These are phyloP conservation scores for Manis pentadactyla DNA, from an alignment of 2,797 vertebrate genomes.

Conservation along the genomic window DNA sequence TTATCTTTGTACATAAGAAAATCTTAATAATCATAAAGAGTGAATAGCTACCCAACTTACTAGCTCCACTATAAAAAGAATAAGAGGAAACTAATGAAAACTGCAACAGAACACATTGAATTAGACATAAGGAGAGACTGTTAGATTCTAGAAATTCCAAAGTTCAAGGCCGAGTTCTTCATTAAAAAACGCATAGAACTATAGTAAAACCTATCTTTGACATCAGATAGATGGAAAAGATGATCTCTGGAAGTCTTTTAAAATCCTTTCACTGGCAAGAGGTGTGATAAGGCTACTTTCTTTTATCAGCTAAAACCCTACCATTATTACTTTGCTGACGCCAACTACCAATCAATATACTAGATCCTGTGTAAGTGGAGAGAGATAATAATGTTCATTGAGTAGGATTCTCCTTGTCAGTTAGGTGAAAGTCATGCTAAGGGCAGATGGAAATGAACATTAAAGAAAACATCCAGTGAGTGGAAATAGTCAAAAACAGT, in stretches of 20 bases:
- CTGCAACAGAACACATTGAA: background rate
- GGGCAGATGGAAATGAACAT: slow-evolving; percentile 54
- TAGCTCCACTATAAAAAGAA: slow-evolving; percentile 24
- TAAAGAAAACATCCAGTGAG: background rate
- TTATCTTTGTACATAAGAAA: slow-evolving; percentile 38
- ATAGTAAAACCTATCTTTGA: slow-evolving; percentile 12
- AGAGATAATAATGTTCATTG: background rate
- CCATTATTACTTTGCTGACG: slow-evolving; percentile 58
- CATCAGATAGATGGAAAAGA: slow-evolving; percentile 22
- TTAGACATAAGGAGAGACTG: background rate
- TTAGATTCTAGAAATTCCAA: slow-evolving; percentile 42
- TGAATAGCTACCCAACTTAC: slow-evolving; percentile 38
- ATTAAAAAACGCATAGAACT: slow-evolving; percentile 44
- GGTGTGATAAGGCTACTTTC: slow-evolving; percentile 10
- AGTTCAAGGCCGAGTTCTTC: slow-evolving; percentile 40
- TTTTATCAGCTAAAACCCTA: slow-evolving; percentile 35
- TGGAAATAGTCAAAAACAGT: slow-evolving; percentile 14
- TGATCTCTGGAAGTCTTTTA: slow-evolving; percentile 39
- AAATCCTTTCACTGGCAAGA: background rate
- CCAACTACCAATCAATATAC: background rate
- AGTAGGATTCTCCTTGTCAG: slow-evolving; percentile 27
- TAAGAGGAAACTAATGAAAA: slow-evolving; percentile 3
- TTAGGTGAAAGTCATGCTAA: slow-evolving; percentile 41
- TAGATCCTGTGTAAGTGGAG: background rate
- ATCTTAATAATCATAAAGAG: slow-evolving; percentile 40